Conservation (phyloP, 2,797 vertebrate species). For the Gallinago stenura region DNA sequence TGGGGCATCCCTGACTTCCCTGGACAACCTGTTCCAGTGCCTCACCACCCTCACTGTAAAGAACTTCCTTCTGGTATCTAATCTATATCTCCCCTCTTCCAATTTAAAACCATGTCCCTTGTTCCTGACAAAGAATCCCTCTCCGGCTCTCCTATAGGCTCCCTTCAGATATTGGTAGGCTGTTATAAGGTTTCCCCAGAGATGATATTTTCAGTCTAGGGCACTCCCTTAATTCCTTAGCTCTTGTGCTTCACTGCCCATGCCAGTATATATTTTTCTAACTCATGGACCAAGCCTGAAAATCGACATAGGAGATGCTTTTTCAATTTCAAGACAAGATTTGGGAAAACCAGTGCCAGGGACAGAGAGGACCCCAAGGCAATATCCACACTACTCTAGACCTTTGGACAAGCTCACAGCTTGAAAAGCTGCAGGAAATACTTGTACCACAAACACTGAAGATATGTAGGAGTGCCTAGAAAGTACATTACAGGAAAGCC, state of each 20-base stretch:
- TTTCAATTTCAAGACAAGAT: background rate
- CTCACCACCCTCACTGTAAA: too few relatives aligned
- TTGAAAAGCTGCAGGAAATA: background rate
- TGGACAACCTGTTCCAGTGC: too few relatives aligned
- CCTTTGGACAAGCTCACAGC: background rate
- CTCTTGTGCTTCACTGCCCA: background rate
- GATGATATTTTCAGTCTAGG: background rate
- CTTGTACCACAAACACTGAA: background rate
- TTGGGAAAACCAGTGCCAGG: background rate
- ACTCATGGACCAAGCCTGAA: background rate
- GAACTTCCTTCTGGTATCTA: too few relatives aligned
- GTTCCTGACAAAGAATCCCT: too few relatives aligned
- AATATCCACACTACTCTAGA: background rate
- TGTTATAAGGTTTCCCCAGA: too few relatives aligned
- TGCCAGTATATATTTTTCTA: background rate
- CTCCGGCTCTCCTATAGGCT: too few relatives aligned
- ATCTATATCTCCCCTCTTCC: too few relatives aligned
- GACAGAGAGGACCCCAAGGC: background rate
- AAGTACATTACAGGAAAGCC: background rate
- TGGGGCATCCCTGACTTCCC: too few relatives aligned
- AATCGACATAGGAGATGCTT: background rate
- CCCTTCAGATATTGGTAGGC: too few relatives aligned
- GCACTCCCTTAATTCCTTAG: background rate
- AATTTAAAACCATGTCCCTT: too few relatives aligned
- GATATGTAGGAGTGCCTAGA: background rate